Conservation (phyloP, 2,113 vertebrate genomes). For the Antechinus flavipes region DNA sequence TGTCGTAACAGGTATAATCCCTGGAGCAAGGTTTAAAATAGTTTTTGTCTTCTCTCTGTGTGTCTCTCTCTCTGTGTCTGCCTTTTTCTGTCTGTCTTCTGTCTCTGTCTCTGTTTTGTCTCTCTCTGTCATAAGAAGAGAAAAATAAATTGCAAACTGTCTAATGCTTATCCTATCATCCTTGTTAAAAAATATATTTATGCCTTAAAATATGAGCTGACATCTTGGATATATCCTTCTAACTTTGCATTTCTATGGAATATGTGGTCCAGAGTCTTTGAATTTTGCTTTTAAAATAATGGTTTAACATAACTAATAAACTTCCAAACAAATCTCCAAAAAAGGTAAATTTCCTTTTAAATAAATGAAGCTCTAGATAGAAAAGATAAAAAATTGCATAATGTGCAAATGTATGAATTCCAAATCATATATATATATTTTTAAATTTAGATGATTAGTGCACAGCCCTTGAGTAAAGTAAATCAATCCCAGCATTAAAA, state of each 20-base stretch:
- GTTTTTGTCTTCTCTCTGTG: neutral
- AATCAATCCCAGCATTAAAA: neutral
- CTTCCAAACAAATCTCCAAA: neutral
- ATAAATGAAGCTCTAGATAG: neutral
- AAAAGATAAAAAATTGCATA: neutral
- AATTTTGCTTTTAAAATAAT: conserved; percentile 28
- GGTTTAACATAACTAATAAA: neutral
- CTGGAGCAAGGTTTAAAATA: conserved; percentile 25
- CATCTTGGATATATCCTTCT: neutral
- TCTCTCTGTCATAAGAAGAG: conserved; percentile 42
- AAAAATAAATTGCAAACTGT: conserved; percentile 31
- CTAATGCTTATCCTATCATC: neutral
- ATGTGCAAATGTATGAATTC: neutral
- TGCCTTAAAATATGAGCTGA: conserved; percentile 14
- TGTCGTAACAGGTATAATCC: conserved; percentile 4
- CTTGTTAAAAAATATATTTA: conserved; percentile 16
- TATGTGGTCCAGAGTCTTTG: neutral
- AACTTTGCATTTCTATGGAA: neutral
- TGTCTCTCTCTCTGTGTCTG: too few species aligned
- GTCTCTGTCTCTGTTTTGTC: neutral
- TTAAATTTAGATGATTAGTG: neutral
- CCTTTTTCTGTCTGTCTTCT: too few species aligned
- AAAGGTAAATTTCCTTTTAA: neutral
- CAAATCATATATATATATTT: neutral
- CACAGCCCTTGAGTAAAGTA: neutral